Evolutionary conservation across 1,140 invertebrate genomes (phyloP), one percentile per base, ranked within the genome.

Genomic region (Adelges cooleyi): DNA sequence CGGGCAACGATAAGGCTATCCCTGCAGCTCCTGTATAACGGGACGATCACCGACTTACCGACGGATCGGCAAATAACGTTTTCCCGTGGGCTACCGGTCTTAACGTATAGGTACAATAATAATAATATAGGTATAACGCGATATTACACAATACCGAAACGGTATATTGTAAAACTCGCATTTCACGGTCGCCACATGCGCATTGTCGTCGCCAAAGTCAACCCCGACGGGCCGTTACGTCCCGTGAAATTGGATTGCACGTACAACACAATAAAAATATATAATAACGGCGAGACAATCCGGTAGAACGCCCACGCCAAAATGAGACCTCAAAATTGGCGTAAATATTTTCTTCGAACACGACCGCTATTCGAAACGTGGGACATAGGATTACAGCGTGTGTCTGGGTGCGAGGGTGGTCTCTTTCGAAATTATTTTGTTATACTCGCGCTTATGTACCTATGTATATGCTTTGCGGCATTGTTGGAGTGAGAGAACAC

Each of bases 401-500:
- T n/a, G 18, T 25, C 9, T 4, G 50, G 27, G n/a, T 2, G 17
- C 17, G 46, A 1, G 3, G 2, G 23, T 13, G 17, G 29, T 53
- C 18, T 25, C 38, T 38, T 40, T 36, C 18, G 53, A 56, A 56
- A 56, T 56, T 42, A 56, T 56, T 36, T 42, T 36, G 38, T 56
- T 33, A 33, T 11, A 11, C 29, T 33, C 29, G 11, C 29, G 29
- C 5, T 5, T n/a, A n/a, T n/a, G n/a, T n/a, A n/a, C n/a, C n/a
- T n/a, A n/a, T n/a, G n/a, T n/a, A n/a, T n/a, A n/a, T n/a, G n/a
- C 11, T 6, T 33, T 33, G 29, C 11, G 5, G 29, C 23, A 56
- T n/a, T n/a, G 40, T 17, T 4, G 40, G 40, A n/a, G n/a, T n/a
- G n/a, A n/a, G n/a, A n/a, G n/a, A n/a, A n/a, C n/a, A n/a, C 40